Conservation (phyloP, 2,888 invertebrate species). For the Cacoxenus indagator region DNA sequence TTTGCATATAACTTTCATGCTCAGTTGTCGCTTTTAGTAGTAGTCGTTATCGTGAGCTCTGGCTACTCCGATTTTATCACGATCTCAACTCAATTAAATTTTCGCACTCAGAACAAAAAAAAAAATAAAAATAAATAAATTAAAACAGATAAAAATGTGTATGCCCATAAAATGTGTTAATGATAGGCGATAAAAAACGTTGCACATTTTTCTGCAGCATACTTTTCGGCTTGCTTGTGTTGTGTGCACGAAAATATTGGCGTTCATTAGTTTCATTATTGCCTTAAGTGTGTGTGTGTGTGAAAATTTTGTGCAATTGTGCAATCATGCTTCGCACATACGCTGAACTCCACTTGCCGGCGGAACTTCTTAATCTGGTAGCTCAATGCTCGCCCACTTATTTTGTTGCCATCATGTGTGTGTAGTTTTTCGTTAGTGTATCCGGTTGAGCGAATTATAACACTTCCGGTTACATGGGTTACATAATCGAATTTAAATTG, state of each 20-base stretch:
- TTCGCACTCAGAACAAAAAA: too few species aligned
- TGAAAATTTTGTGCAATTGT: conserved; percentile 1
- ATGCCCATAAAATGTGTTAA: background rate
- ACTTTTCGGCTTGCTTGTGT: background rate
- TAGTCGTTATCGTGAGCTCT: too few species aligned
- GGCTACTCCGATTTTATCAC: too few species aligned
- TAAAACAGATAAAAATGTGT: background rate
- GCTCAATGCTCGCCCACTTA: background rate
- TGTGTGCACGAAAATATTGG: background rate
- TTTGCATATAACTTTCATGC: too few species aligned
- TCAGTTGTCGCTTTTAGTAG: too few species aligned
- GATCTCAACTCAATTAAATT: too few species aligned
- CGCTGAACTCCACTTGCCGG: background rate
- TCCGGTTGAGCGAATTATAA: conserved; percentile 51
- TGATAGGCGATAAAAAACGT: background rate
- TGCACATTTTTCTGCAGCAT: background rate
- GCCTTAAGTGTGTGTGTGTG: background rate
- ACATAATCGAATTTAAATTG: conserved; percentile 59
- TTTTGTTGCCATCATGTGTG: background rate
- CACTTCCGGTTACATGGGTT: conserved; percentile 56
- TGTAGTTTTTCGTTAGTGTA: conserved; percentile 58
- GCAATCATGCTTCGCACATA: background rate
- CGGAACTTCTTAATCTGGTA: too few species aligned
- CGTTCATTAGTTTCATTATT: conserved; percentile 14
- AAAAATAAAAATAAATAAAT: background rate